Base-by-base conservation (phyloP, 2,888 invertebrate species). In the Drosophila trichaetosa region DNA sequence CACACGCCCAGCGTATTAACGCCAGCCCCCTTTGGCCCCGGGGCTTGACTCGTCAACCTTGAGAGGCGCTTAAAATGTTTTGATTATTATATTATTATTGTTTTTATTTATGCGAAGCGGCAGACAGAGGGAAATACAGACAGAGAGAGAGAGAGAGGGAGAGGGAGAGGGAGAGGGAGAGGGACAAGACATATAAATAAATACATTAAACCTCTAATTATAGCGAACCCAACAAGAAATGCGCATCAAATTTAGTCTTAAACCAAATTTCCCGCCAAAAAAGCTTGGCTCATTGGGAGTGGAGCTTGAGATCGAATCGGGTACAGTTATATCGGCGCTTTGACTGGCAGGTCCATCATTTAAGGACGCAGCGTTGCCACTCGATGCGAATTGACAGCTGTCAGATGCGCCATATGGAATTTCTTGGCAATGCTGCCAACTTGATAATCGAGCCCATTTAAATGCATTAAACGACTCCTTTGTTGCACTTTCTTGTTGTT, bases 41-140 rank as follows among this genome's bases (percentile, higher is more conserved):
- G 46, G 53, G 27, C 63, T 48, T 13, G 60, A 71, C 49, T 71
- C 36, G 78, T 54, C 85, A 85, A 76, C 86, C 86, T 86, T 86
- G 86, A 80, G 80, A 75, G 85, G 83, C 79, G 86, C 86, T 87
- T 86, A 83, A 87, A 87, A 83, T 83, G 83, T 80, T 86, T 87
- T 78, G 80, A 83, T 83, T 83, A 79, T 83, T 85, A 69, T 77
- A 83, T 77, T 77, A 82, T 73, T 80, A 71, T 80, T 77, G 53
- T 66, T 70, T 13, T 33, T 54, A 61, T 67, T 21, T 62, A 58
- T 46, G 54, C 27, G 56, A 33, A 46, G 21, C 13, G 31, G 7
- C 31, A 38, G 53, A 13, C 36, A 31, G n/a, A 36, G 16, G 16
- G 52, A 29, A 31, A 18, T n/a, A 24, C 2, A 13, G 27, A 56